phyloP scores from a whole-genome alignment of 2,113 vertebrate species.

The Euleptes europaea region DNA sequence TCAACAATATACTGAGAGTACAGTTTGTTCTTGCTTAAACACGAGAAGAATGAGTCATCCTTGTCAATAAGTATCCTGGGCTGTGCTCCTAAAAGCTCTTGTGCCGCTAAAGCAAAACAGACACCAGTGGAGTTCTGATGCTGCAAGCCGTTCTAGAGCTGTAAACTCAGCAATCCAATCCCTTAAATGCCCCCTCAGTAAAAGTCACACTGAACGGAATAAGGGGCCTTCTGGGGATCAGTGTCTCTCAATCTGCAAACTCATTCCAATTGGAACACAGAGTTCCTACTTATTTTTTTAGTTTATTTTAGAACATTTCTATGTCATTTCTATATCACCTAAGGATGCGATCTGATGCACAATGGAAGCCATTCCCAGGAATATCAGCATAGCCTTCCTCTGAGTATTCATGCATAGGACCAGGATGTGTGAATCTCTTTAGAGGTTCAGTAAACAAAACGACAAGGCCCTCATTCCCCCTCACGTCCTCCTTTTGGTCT shows the following conservation, averaged over 20 bases:
- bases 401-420: neutral
- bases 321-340: too few species aligned
- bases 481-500: neutral
- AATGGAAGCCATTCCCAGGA: neutral
- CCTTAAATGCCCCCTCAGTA: neutral
- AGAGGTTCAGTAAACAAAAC: neutral
- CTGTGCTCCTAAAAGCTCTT: neutral
- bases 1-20: neutral
- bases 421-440: neutral
- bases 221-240: neutral
- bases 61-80: neutral
- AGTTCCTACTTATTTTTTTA: neutral
- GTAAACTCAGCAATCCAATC: neutral
- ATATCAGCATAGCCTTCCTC: neutral
- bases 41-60: constrained; percentile 14
- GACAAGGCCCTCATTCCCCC: neutral
- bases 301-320: too few species aligned
- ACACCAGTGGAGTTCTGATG: neutral
- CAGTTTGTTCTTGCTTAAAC: constrained; percentile 21
- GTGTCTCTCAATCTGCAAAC: neutral
- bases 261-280: neutral
- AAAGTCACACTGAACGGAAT: neutral
- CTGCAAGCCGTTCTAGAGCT: neutral
- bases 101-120: neutral
- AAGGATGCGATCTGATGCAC: neutral